Conservation (phyloP, 1,140 invertebrate species). For the Drosophila sulfurigaster region DNA sequence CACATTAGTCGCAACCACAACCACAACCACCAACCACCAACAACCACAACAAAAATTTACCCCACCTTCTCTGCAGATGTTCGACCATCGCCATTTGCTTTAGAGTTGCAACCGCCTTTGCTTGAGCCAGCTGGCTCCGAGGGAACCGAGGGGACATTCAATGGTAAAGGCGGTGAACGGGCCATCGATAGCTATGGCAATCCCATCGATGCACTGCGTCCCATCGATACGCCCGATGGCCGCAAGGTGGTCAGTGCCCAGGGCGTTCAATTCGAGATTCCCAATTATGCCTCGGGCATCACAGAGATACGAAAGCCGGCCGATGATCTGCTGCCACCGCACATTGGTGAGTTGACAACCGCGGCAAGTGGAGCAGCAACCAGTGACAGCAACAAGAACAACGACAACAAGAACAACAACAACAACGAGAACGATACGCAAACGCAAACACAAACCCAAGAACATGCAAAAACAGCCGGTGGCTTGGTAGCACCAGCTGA, state of each 20-base stretch:
- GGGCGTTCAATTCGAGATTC: conserved; percentile 83
- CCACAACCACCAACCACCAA: conserved; percentile 11
- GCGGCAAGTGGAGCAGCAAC: conserved; percentile 33
- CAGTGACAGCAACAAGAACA: conserved; percentile 44
- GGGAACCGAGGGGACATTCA: conserved; percentile 47
- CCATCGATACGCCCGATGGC: conserved; percentile 81
- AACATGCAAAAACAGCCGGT: conserved; percentile 31
- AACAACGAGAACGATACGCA: conserved; percentile 18
- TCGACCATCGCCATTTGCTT: conserved; percentile 76
- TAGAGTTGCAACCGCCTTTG: conserved; percentile 79
- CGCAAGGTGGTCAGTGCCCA: conserved; percentile 80
- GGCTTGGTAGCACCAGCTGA: conserved; percentile 18
- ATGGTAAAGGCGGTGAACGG: conserved; percentile 29
- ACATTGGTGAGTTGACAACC: conserved; percentile 82
- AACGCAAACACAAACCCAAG: conserved; percentile 12
- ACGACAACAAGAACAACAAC: conserved; percentile 31
- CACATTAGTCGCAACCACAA: conserved; percentile 27
- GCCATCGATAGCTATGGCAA: conserved; percentile 81
- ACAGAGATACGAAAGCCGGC: conserved; percentile 79
- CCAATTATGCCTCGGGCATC: conserved; percentile 82
- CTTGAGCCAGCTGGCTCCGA: conserved; percentile 38
- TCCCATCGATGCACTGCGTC: conserved; percentile 72
- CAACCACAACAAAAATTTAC: conserved; percentile 44
- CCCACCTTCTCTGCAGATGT: conserved; percentile 74
- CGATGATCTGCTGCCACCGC: conserved; percentile 81